These are phyloP conservation scores for Brachystomella parvula DNA, from an alignment of 1,140 invertebrate species.

Conservation along the genomic window DNA sequence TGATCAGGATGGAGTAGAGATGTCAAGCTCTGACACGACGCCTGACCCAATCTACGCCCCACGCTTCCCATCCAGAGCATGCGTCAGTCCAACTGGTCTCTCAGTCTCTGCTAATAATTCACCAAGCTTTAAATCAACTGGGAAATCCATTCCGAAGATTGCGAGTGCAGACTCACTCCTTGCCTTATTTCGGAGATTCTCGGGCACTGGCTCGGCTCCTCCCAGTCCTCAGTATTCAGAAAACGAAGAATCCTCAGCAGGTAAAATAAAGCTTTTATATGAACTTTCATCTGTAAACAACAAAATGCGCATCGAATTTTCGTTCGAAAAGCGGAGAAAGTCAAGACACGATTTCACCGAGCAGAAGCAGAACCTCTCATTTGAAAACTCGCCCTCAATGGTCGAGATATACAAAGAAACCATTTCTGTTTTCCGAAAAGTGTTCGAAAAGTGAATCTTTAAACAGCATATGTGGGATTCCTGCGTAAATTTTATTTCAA, in stretches of 20 bases:
- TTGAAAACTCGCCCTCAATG: no score
- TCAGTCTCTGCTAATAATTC: conserved; percentile 2
- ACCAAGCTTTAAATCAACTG: conserved; percentile 21
- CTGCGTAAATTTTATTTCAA: no score
- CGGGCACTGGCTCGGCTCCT: conserved; percentile 39
- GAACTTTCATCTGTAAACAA: no score
- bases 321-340: no score
- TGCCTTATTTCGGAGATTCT: conserved; percentile 55
- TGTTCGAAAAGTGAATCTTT: no score
- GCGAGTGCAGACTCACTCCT: conserved; percentile 64
- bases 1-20: conserved; percentile 37
- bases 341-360: no score
- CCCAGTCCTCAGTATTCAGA: conserved; percentile 50
- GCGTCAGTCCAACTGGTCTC: conserved; percentile 32
- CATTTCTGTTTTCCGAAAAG: no score
- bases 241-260: conserved; percentile 39
- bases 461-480: no score
- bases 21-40: conserved; percentile 50
- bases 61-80: conserved; percentile 30
- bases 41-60: conserved; percentile 51
- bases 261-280: conserved; percentile 18
- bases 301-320: no score
- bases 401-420: no score
- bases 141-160: conserved; percentile 49
- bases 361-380: no score